Percentiles rank a stretch among this genome's conserved stretches.
phyloP scores from a whole-genome alignment of 2,888 invertebrate species.

The Deilephila porcellus region DNA sequence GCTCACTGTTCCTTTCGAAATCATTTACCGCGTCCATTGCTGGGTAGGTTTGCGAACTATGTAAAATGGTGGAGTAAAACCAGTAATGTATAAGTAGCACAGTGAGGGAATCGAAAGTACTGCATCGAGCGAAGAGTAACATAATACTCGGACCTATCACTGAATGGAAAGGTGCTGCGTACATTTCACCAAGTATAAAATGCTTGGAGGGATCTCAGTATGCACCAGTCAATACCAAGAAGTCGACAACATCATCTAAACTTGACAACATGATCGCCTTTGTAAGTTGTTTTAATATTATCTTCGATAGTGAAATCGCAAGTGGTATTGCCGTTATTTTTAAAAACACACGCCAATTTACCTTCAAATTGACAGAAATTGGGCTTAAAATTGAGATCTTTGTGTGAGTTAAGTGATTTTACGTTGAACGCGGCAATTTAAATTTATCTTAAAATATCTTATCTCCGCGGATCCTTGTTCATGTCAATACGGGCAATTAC shows the following conservation, averaged over 20 bases:
- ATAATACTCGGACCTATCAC: slow-evolving; percentile 62
- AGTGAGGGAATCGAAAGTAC: slow-evolving; percentile 10
- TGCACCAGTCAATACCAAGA: slow-evolving; percentile 75
- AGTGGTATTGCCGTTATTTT: background rate
- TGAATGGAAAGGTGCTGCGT: slow-evolving; percentile 77
- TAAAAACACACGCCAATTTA: background rate
- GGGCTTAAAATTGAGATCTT: background rate
- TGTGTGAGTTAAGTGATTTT: background rate
- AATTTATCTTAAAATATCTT: background rate
- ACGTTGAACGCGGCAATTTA: background rate
- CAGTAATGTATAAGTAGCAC: slow-evolving; percentile 45
- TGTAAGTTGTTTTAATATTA: slow-evolving; percentile 64
- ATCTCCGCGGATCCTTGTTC: background rate
- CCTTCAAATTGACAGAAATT: background rate
- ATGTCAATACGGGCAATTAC: background rate
- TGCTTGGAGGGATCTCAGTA: slow-evolving; percentile 61
- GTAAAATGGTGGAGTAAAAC: background rate
- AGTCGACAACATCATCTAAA: slow-evolving; percentile 69
- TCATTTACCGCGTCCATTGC: slow-evolving; percentile 46
- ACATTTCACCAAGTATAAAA: slow-evolving; percentile 83
- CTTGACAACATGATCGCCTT: slow-evolving; percentile 80
- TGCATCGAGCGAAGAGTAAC: background rate
- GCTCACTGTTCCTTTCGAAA: slow-evolving; percentile 1
- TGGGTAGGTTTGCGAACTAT: background rate
- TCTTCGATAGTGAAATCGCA: slow-evolving; percentile 8